Conservation (phyloP, 2,888 invertebrate genomes). For the Lasius platythorax region DNA sequence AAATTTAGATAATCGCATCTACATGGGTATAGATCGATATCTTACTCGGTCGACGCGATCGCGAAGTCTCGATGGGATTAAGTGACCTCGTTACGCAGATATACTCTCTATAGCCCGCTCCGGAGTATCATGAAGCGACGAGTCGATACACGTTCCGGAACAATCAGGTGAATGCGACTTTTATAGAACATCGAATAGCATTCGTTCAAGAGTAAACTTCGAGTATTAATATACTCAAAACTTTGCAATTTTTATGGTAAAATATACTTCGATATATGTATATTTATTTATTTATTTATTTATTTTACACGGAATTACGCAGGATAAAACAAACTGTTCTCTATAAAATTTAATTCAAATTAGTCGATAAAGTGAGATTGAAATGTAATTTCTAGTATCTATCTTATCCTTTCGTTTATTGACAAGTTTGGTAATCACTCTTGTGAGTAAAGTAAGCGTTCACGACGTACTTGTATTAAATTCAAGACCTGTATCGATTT, state of each 20-base stretch:
- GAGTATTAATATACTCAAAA: background rate
- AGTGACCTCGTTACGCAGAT: constrained; percentile 32
- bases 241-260: background rate
- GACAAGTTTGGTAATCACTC: background rate
- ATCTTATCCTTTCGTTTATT: background rate
- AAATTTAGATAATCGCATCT: constrained; percentile 71
- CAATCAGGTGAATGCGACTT: constrained; percentile 7
- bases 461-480: background rate
- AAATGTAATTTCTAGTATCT: background rate
- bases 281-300: background rate
- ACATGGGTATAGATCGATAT: constrained; percentile 57
- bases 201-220: background rate
- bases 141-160: constrained; percentile 4
- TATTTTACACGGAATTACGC: background rate
- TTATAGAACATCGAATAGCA: background rate
- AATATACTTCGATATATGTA: background rate
- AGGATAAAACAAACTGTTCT: background rate
- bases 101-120: constrained; percentile 5
- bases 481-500: background rate
- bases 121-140: constrained; percentile 24
- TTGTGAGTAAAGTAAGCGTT: background rate
- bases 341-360: background rate
- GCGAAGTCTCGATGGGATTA: constrained; percentile 47
- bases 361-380: background rate
- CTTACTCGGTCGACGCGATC: constrained; percentile 54